Percentiles rank a stretch among this genome's conserved stretches.
Evolutionary conservation across 2,797 vertebrate species (phyloP).

Genomic region (Orientallactaga sibirica): DNA sequence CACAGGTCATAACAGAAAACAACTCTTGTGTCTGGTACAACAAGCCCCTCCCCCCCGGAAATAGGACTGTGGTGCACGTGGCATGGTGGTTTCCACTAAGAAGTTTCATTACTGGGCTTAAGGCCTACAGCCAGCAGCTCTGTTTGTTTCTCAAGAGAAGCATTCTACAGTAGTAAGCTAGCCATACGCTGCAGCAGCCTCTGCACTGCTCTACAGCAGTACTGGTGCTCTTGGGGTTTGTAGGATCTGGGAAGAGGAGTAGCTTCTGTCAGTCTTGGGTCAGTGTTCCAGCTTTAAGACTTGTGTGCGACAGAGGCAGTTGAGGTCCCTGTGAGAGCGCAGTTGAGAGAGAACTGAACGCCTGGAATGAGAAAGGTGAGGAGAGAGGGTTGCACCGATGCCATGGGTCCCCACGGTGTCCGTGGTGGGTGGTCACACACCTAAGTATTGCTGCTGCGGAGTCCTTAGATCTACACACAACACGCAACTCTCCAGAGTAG

Average conservation of each 20-base stretch:
- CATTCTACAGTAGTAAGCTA: constrained; percentile 34
- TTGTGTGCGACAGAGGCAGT: neutral
- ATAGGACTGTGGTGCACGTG: neutral
- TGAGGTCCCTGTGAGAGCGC: neutral
- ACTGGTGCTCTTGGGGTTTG: neutral
- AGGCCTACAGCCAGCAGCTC: constrained; percentile 2
- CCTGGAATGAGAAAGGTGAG: neutral
- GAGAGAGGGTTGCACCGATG: neutral
- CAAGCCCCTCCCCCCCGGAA: constrained; percentile 28
- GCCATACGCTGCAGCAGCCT: constrained; percentile 3
- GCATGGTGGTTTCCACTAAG: constrained; percentile 45
- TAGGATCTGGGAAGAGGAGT: neutral
- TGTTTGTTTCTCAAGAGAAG: constrained; percentile 40
- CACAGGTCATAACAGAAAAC: constrained; percentile 10
- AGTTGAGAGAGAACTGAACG: neutral
- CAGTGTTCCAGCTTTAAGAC: neutral
- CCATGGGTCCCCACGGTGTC: accelerated
- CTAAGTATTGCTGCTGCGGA: neutral
- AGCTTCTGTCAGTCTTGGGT: neutral
- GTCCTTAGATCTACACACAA: neutral
- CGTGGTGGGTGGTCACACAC: too few relatives aligned
- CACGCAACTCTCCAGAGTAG: neutral
- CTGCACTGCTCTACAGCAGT: neutral
- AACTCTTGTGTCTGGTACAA: neutral
- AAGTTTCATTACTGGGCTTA: constrained; percentile 46